Percentiles rank a stretch among this genome's conserved stretches.
Conservation (phyloP, 2,797 vertebrate genomes). For the Propithecus deckenii region DNA sequence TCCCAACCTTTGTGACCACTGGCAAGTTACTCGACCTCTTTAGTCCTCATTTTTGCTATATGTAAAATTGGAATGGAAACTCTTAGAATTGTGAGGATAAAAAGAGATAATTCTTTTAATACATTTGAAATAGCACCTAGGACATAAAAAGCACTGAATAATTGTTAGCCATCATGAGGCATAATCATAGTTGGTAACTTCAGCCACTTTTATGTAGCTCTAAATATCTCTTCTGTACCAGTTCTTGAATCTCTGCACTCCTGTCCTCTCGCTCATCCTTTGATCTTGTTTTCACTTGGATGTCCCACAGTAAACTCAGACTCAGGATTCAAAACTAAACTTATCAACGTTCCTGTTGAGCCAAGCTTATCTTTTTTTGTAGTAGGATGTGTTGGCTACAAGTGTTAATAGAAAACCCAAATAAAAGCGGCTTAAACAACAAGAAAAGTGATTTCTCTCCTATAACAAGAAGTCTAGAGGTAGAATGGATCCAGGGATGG, state of each 20-base stretch:
- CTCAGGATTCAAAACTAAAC: background rate
- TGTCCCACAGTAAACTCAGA: background rate
- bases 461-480: background rate
- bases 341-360: background rate
- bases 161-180: background rate
- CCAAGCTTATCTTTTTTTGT: background rate
- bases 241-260: background rate
- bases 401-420: conserved; percentile 41
- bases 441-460: background rate
- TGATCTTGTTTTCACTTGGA: background rate
- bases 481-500: background rate
- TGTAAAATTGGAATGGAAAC: background rate
- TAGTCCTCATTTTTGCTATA: background rate
- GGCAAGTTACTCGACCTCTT: background rate
- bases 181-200: background rate
- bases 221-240: background rate
- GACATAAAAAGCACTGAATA: background rate
- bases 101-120: background rate
- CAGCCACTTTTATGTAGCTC: background rate
- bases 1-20: background rate
- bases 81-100: background rate
- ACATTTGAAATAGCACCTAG: background rate
- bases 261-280: background rate
- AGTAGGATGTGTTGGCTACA: conserved; percentile 36
- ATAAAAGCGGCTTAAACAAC: conserved; percentile 18